Evolutionary conservation across 1,140 invertebrate species (phyloP).

Genomic region (Hyphantria cunea): DNA sequence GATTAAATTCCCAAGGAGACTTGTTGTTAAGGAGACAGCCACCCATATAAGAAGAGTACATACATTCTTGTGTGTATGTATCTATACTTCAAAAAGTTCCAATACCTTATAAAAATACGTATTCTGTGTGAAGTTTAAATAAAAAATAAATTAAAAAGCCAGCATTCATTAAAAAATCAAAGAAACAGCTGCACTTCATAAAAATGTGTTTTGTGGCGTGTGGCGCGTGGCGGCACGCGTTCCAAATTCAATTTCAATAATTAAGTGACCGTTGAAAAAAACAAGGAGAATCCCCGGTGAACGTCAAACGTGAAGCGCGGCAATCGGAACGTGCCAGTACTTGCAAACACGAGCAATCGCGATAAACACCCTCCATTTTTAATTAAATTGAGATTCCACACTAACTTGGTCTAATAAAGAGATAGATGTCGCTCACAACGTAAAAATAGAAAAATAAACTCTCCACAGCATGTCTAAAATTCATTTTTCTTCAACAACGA

Average conservation of each 20-base stretch:
- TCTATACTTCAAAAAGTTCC: too few species aligned
- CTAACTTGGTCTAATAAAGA: slow-evolving; percentile 49
- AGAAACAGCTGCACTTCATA: slow-evolving; percentile 29
- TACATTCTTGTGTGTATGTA: too few species aligned
- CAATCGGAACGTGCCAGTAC: slow-evolving; percentile 67
- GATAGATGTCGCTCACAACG: slow-evolving; percentile 46
- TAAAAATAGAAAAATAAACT: slow-evolving; percentile 16
- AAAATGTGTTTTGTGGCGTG: slow-evolving; percentile 26
- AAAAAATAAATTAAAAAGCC: too few species aligned
- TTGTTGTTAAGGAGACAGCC: too few species aligned
- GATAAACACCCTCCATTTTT: slow-evolving; percentile 67
- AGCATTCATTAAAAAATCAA: slow-evolving; percentile 20
- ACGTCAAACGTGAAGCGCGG: slow-evolving; percentile 11
- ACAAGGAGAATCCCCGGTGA: slow-evolving; percentile 46
- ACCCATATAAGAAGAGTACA: too few species aligned
- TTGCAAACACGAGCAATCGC: slow-evolving; percentile 58
- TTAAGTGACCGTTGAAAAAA: slow-evolving; percentile 70
- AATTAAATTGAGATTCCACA: slow-evolving; percentile 78
- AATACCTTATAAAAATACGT: too few species aligned
- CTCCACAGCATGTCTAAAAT: slow-evolving; percentile 29
- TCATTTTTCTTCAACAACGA: slow-evolving; percentile 32
- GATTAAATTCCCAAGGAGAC: too few species aligned
- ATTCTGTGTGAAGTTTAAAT: too few species aligned
- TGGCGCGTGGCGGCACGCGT: slow-evolving; percentile 37
- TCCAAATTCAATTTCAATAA: slow-evolving; percentile 70